Evolutionary conservation across 1,140 invertebrate genomes (phyloP), one percentile per base, ranked within the genome.

Genomic region (Drosophila ambigua): DNA sequence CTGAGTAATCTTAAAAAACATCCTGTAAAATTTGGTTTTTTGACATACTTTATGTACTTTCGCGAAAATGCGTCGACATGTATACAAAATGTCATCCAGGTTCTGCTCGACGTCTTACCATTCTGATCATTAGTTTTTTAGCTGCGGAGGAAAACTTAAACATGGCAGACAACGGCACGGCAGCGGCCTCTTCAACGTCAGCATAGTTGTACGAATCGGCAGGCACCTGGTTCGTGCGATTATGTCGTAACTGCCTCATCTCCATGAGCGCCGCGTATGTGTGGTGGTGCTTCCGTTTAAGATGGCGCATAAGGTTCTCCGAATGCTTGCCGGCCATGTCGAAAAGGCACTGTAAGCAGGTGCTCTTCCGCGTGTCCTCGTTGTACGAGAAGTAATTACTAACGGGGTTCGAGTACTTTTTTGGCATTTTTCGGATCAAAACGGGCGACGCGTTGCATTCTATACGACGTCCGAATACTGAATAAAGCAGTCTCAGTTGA

Each of bases 231-330:
- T 50, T 63, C 11, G 5, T 11, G 4, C 4, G 35, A 5, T 39
- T 39, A 13, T 39, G 35, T 1, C 72, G 77, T 4, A 73, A 62
- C 3, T 31, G 59, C 31, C 45, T 58, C 35, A 64, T 79, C 23
- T 76, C 20, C 39, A 76, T 60, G 2, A 79, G 72, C n/a, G 28
- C 16, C 4, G 55, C 45, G 28, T 79, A 79, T 20, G 63, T 51
- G 11, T 51, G 28, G 2, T 59, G 54, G 8, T 81, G 78, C 45
- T 79, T 81, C 41, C 78, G 78, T 7, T 79, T 81, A 0, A 79
- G 63, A 24, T 81, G 78, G 4, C 78, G 62, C 78, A 81, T 76
- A 44, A 81, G 72, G 48, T 79, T 81, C 61, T 81, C 78, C 52
- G 78, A 79, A 44, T 80, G 78, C 13, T 72, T 57, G 45, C 78